Conservation (phyloP, 2,797 vertebrate genomes). For the Sebastes itinus region DNA sequence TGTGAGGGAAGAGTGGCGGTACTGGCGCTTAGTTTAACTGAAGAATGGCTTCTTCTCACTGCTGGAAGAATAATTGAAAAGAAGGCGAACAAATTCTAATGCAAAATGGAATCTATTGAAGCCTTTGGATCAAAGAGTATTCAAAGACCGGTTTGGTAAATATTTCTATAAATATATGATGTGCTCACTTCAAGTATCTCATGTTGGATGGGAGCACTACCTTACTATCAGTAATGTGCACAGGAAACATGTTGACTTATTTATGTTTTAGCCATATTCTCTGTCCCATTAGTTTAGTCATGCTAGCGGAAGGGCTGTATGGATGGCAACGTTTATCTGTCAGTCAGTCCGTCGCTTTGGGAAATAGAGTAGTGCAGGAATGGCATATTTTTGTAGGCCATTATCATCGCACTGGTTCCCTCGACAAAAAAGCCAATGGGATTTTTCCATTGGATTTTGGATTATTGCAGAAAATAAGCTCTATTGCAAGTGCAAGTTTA, state of each 20-base stretch:
- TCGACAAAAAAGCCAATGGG: not conserved
- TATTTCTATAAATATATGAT: constrained; percentile 36
- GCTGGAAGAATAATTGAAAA: constrained; percentile 26
- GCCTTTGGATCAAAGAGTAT: constrained; percentile 11
- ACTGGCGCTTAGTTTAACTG: constrained; percentile 33
- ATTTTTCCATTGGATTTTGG: not conserved
- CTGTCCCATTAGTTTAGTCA: not conserved
- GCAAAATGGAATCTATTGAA: not conserved
- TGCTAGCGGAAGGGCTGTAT: not conserved
- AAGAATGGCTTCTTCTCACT: constrained; percentile 27
- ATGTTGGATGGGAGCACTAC: constrained; percentile 2
- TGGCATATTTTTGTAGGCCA: not conserved
- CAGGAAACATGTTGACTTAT: constrained; percentile 39
- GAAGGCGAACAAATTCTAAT: constrained; percentile 1
- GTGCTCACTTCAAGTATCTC: not conserved
- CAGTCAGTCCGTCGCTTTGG: not conserved
- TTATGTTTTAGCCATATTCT: constrained; percentile 14
- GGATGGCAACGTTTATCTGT: not conserved
- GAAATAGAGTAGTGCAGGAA: not conserved
- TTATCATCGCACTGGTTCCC: not conserved
- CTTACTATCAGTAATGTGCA: constrained; percentile 3
- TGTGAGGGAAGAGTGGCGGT: constrained; percentile 20
- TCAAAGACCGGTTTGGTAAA: constrained; percentile 31
- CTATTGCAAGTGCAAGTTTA: not conserved
- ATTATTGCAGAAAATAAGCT: not conserved